Percentiles rank a stretch among this genome's conserved stretches.
Conservation (phyloP, 2,888 invertebrate genomes). For the Nomada goodeniana region DNA sequence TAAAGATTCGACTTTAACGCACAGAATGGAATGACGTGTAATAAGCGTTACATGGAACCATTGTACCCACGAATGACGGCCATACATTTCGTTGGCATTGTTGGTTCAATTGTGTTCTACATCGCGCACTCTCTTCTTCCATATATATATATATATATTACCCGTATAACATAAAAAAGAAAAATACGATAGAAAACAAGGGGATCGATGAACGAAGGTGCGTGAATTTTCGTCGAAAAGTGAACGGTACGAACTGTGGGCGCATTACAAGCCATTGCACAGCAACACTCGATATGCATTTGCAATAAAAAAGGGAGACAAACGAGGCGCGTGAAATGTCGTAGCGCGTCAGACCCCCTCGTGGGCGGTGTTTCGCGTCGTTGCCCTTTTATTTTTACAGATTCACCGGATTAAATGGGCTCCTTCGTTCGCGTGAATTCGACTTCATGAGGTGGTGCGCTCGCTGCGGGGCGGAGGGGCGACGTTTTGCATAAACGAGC, state of each 20-base stretch:
- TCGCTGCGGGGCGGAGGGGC: background rate
- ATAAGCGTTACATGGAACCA: background rate
- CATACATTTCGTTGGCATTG: background rate
- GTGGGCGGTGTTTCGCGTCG: conserved; percentile 55
- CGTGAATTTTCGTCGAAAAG: background rate
- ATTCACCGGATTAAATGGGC: conserved; percentile 54
- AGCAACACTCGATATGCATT: conserved; percentile 57
- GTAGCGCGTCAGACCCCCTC: conserved; percentile 41
- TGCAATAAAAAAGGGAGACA: conserved; percentile 68
- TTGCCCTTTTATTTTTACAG: conserved; percentile 64
- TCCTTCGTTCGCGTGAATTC: conserved; percentile 38
- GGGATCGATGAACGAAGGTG: background rate
- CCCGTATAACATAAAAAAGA: background rate
- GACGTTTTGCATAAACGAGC: conserved; percentile 53
- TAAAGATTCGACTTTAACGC: background rate
- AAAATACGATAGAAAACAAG: background rate
- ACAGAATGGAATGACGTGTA: conserved; percentile 13
- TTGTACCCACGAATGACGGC: background rate
- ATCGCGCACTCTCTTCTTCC: background rate
- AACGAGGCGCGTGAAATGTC: conserved; percentile 62
- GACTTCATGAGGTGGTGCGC: conserved; percentile 21
- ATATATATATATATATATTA: background rate
- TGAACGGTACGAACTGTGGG: background rate
- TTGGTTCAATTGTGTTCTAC: background rate
- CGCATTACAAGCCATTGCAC: conserved; percentile 61